phyloP scores from a whole-genome alignment of 2,113 vertebrate species.

The Nannospalax galili region DNA sequence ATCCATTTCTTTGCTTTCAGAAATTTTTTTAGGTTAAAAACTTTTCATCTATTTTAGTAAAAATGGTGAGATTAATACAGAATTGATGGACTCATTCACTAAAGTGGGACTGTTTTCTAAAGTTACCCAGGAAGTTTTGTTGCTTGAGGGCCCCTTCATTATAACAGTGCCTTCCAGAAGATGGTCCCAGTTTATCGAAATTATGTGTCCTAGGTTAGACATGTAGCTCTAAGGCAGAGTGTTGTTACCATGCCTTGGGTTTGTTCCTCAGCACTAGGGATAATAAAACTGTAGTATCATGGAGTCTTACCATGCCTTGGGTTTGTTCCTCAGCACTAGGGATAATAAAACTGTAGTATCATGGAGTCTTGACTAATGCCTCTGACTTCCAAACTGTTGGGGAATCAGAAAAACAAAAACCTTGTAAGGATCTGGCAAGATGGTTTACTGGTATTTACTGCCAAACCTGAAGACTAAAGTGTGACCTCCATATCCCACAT shows the following conservation, averaged over 20 bases:
- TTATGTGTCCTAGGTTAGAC: not conserved
- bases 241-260: not conserved
- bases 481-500: not conserved
- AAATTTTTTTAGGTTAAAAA: conserved; percentile 5
- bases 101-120: conserved; percentile 3
- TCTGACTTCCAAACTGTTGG: not conserved
- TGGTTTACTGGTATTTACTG: not conserved
- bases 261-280: not conserved
- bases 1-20: conserved; percentile 35
- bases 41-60: conserved; percentile 31
- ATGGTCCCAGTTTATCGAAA: not conserved
- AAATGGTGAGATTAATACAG: conserved; percentile 20
- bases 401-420: not conserved
- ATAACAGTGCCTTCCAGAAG: too few species aligned
- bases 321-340: not conserved
- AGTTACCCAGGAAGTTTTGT: not conserved
- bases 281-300: not conserved
- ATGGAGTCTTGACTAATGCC: not conserved
- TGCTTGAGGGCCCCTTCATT: not conserved
- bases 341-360: not conserved
- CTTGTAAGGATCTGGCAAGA: too few species aligned
- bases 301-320: not conserved
- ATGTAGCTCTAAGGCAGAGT: not conserved
- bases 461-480: not conserved
- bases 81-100: not conserved